Evolutionary conservation across 2,113 vertebrate genomes (phyloP), one percentile per base, ranked within the genome.

Genomic region (Pelobates fuscus): DNA sequence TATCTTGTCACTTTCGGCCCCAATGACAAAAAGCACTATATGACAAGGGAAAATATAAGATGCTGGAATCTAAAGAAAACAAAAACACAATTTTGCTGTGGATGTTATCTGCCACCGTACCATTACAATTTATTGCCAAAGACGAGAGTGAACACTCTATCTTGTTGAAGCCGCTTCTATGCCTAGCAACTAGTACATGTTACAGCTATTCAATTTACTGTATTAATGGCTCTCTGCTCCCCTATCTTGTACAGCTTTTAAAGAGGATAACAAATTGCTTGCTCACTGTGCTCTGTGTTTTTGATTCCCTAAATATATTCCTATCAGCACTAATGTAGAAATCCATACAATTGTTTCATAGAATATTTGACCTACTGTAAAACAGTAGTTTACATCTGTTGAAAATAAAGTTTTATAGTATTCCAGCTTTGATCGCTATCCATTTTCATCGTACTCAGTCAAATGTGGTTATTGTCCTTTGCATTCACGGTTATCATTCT

Each of bases 41-140:
- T 77, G 73, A 77, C 73, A 77, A 49, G 73, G 73, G 73, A 77
- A 77, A 77, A 77, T 77, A 77, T 77, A 77, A 77, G 73, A 77
- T 77, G 55, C 73, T 68, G 73, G 58, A 77, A 68, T 77, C 73
- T 68, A 77, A 77, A 77, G 73, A 77, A 77, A 77, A 77, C 73
- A 77, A 77, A 77, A 77, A 68, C 73, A 77, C 73, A 77, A 77
- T 77, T 77, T 77, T 77, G 73, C 73, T 77, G 73, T 77, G 73
- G 73, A 77, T 77, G 73, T 58, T 77, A 77, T 77, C 73, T 77
- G 73, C 73, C 73, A 77, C 65, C 32, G 73, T 77, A 49, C 73
- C 65, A 61, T 60, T 60, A 68, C 72, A 77, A 77, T 77, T 77
- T 77, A 68, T 77, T 68, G 64, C 65, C 27, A 43, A 32, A 59